Conservation (phyloP, 2,797 vertebrate species). For the Leuciscus waleckii region DNA sequence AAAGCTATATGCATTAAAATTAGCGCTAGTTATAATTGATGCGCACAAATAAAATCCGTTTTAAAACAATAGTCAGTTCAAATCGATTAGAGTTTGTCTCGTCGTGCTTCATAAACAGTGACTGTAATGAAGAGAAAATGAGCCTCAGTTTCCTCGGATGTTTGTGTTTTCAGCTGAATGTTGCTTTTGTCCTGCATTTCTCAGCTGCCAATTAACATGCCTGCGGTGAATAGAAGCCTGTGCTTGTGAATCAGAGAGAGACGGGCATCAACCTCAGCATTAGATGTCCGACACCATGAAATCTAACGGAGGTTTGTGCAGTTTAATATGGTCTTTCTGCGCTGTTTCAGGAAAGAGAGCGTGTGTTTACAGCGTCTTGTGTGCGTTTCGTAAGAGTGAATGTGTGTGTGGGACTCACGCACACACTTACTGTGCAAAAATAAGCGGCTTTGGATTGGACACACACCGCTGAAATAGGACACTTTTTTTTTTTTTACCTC, state of each 20-base stretch:
- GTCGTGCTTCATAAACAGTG: neutral
- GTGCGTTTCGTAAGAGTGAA: conserved; percentile 22
- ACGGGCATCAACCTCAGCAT: neutral
- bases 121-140: neutral
- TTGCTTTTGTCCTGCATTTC: conserved; percentile 37
- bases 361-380: conserved; percentile 42
- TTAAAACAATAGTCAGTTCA: neutral
- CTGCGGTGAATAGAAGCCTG: neutral
- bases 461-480: conserved; percentile 18
- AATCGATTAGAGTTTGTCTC: neutral
- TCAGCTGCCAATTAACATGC: conserved; percentile 28
- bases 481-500: neutral
- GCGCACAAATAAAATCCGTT: neutral
- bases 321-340: neutral
- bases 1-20: neutral
- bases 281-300: neutral
- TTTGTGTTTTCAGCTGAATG: conserved; percentile 42
- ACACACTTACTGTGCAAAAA: conserved; percentile 19
- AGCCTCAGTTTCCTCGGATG: conserved; percentile 1
- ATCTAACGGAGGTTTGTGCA: neutral
- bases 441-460: conserved; percentile 22
- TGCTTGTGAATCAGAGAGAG: neutral
- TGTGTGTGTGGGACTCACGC: conserved; percentile 15
- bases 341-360: neutral
- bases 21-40: neutral